Conservation (phyloP, 2,888 invertebrate species). For the Drosophila mettleri region DNA sequence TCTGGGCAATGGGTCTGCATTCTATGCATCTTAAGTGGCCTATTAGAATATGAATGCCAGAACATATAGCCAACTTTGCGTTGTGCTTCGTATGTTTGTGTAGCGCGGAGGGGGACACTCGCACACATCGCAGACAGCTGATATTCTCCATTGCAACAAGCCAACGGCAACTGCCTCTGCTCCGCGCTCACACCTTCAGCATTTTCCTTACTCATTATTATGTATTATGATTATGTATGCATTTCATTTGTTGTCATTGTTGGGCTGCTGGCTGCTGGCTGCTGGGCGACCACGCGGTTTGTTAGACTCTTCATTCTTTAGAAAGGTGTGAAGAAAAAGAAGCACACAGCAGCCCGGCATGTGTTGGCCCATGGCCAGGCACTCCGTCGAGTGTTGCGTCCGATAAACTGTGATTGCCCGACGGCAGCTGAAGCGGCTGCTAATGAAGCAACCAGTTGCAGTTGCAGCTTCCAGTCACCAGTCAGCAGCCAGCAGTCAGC, state of each 20-base stretch:
- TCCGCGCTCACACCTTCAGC: neutral
- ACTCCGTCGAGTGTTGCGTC: slow-evolving; percentile 3
- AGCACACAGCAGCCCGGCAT: neutral
- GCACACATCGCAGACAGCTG: slow-evolving; percentile 16
- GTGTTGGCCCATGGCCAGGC: neutral
- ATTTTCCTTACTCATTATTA: slow-evolving; percentile 51
- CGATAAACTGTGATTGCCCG: slow-evolving; percentile 20
- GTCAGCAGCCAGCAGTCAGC: neutral
- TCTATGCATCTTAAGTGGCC: slow-evolving; percentile 70
- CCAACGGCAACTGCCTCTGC: neutral
- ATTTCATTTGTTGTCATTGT: slow-evolving; percentile 68
- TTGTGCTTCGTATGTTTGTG: neutral
- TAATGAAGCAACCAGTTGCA: slow-evolving; percentile 51
- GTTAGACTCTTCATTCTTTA: slow-evolving; percentile 26
- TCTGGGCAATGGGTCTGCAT: slow-evolving; percentile 55
- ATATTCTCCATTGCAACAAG: slow-evolving; percentile 28
- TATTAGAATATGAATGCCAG: slow-evolving; percentile 71
- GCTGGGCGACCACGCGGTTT: slow-evolving; percentile 31
- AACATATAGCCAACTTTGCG: slow-evolving; percentile 6
- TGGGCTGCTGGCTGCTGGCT: slow-evolving; percentile 6
- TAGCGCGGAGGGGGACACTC: neutral
- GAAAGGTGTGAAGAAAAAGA: slow-evolving; percentile 55
- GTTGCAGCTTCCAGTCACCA: neutral
- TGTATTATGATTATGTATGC: slow-evolving; percentile 73
- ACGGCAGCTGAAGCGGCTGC: slow-evolving; percentile 39